Base-by-base conservation (phyloP, 2,113 vertebrate species). In the Herpetotheres cachinnans region DNA sequence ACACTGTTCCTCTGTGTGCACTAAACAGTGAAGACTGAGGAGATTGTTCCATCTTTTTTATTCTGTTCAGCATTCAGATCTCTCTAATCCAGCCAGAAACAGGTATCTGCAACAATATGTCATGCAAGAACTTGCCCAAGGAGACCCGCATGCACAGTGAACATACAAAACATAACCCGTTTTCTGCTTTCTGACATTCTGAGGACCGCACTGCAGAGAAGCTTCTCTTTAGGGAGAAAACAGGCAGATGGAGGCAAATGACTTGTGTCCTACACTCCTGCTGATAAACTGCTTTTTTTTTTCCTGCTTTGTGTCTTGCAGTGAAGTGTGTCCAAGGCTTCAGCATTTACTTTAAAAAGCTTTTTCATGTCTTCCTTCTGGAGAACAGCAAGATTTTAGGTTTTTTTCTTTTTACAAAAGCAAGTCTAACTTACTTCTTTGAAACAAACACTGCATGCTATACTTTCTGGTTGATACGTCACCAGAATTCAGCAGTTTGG, bases 151-250 rank as follows among this genome's bases (percentile, higher is more conserved):
- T 1, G 2, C 34, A 54, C 5, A 21, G 21, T 20, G 26, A 85
- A 66, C 9, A 16, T 6, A 59, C 6, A 77, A 73, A 83, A 49
- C 19, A 56, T 25, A 86, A 61, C 18, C 10, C 0, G 0, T 54
- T 62, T 61, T 55, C 20, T 65, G 19, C 42, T 61, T 88, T 42
- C 42, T 46, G 38, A 42, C 42, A 62, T 15, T 10, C 21, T 70
- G 59, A 86, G 38, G 34, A 19, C 26, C 42, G 61, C 34, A 56
- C 16, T 40, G 34, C 38, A 72, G 50, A 58, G 59, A 50, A 77
- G 42, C 4, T 86, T 67, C 58, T 21, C 24, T 74, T 71, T 6
- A 90, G 50, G 40, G 14, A 78, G 55, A 70, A 82, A 88, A 65
- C 12, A 90, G 47, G 71, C 27, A 95, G 22, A 50, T 58, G 18